Evolutionary conservation across 2,888 invertebrate genomes (phyloP), one percentile per base, ranked within the genome.

Genomic region (Phania funesta): DNA sequence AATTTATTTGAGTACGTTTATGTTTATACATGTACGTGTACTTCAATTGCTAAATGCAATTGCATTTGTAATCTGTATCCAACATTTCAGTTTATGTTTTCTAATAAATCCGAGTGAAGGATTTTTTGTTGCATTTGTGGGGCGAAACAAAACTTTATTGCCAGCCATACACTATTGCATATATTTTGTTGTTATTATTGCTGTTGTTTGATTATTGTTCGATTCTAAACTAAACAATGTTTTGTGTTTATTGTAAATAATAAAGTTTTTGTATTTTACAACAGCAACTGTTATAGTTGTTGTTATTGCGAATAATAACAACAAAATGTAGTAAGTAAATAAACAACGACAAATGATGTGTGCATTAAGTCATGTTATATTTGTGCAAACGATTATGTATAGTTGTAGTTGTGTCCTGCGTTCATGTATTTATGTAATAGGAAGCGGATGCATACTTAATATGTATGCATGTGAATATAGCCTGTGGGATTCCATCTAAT

Each of bases 321-420:
- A 75, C n/a, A 71, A 38, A 65, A 71, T 65, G 22, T 58, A 29
- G 52, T 58, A 65, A 70, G 52, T 65, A 76, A 75, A 80, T 48
- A 75, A 62, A 54, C 64, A 70, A 80, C 38, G 70, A 62, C 77
- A 70, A 70, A 77, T 62, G 62, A 77, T 70, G 54, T 74, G 64
- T 67, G 62, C 50, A 58, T 67, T 58, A 62, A 74, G 79, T 79
- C 67, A 74, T 79, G 67, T 68, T 60, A 67, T 26, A 60, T 73
- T 60, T 41, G 50, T 50, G 26, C 26, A 65, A 35, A 29, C 46
- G 41, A 58, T 54, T 50, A 75, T 38, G 20, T 38, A 7, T 35
- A 38, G 46, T 20, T 65, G 26, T 7, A 18, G n/a, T 26, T 22
- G 52, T 41, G 2, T 44, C 0, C 44, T 32, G 20, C n/a, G 20